A percentile compares a stretch with the other conserved stretches of the same genome.
Evolutionary conservation across 64 coral and sea anemone species (phyloP).

Genomic region (Dendronephthya gigantea): DNA sequence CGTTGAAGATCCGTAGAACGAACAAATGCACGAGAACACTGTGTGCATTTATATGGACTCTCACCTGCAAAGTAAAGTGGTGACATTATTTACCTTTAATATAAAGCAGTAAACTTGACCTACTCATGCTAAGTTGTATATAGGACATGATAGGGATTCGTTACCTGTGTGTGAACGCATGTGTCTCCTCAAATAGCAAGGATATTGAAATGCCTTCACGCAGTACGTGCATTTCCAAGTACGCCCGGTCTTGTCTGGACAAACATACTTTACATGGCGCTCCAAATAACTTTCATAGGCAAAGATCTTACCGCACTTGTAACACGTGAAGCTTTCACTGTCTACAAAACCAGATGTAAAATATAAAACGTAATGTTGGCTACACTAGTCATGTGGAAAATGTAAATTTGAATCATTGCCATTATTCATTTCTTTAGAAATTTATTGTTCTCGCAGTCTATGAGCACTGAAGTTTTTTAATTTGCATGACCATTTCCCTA

Average conservation of each 20-base stretch:
- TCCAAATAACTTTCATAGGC: conserved; percentile 92
- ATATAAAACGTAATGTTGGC: background rate
- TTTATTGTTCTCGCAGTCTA: too few relatives aligned
- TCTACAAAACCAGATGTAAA: conserved; percentile 33
- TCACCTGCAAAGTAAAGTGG: conserved; percentile 40
- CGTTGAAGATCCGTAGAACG: conserved; percentile 95
- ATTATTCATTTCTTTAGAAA: too few relatives aligned
- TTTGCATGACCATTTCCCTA: too few relatives aligned
- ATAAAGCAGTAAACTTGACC: background rate
- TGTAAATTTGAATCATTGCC: too few relatives aligned
- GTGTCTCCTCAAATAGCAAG: conserved; percentile 86
- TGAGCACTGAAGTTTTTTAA: too few relatives aligned
- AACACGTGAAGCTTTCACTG: conserved; percentile 90
- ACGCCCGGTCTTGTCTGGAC: conserved; percentile 92
- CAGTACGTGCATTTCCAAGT: conserved; percentile 97
- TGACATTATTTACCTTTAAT: background rate
- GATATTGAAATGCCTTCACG: conserved; percentile 94
- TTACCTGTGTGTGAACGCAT: conserved; percentile 99
- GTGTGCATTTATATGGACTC: conserved; percentile 96
- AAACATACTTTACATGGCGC: conserved; percentile 96
- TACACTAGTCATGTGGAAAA: background rate
- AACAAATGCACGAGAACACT: conserved; percentile 93
- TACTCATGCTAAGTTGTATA: background rate
- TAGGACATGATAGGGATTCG: background rate
- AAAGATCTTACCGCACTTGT: conserved; percentile 98